These are phyloP conservation scores for Lycopodina hypogea DNA, from an alignment of 37 sponge, comb jelly and placozoan genomes.

Conservation along the genomic window DNA sequence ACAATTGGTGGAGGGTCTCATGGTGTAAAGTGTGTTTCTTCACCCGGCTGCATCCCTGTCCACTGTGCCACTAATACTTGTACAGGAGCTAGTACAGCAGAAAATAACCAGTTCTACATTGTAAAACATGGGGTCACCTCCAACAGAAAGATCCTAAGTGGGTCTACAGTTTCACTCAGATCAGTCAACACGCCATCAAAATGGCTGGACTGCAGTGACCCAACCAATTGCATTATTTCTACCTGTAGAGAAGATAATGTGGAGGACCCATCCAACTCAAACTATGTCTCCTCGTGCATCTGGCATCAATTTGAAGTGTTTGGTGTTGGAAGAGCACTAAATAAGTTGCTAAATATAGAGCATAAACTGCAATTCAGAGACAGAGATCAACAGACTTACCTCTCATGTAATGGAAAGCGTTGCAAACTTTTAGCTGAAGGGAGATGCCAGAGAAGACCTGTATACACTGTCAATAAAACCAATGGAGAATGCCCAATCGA, in stretches of 20 bases:
- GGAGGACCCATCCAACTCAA: not conserved
- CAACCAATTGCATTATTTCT: not conserved
- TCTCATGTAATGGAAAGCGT: constrained; percentile 9
- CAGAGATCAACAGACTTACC: not conserved
- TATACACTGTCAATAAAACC: no score
- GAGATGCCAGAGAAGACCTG: not conserved
- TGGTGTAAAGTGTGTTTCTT: not conserved
- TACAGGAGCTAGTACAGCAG: not conserved
- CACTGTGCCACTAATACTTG: not conserved
- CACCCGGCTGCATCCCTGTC: not conserved
- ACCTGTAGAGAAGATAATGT: not conserved
- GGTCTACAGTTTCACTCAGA: constrained; percentile 8
- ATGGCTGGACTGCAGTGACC: constrained; percentile 19
- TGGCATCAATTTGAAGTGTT: constrained; percentile 10
- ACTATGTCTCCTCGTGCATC: not conserved
- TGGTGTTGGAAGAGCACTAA: not conserved
- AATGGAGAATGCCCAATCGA: not conserved
- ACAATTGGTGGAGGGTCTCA: not conserved
- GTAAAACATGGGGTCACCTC: not conserved
- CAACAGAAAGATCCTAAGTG: constrained; percentile 1
- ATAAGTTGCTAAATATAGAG: not conserved
- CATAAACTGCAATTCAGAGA: constrained; percentile 2
- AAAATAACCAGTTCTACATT: constrained; percentile 5
- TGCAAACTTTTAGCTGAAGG: not conserved
- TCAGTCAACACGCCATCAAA: not conserved